Conservation (phyloP, 1,140 invertebrate genomes). For the Cotesia chilonis region DNA sequence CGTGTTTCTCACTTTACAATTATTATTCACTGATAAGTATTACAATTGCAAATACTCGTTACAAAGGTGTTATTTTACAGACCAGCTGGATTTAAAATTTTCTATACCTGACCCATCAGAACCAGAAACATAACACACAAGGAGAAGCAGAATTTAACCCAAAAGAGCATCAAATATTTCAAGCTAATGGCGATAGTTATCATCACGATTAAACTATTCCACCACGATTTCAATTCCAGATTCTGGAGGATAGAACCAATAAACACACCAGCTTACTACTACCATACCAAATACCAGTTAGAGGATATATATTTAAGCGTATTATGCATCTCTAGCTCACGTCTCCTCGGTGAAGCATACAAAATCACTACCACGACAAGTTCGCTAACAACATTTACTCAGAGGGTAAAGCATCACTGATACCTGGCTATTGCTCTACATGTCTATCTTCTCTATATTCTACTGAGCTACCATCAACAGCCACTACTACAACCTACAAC, state of each 20-base stretch:
- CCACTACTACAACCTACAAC: no score
- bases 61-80: not conserved
- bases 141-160: no score
- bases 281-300: no score
- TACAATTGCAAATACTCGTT: slow-evolving; percentile 23
- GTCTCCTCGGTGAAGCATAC: not conserved
- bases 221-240: no score
- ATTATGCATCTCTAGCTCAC: no score
- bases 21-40: slow-evolving; percentile 12
- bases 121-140: no score
- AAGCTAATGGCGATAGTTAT: no score
- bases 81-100: not conserved
- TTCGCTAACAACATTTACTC: slow-evolving; percentile 38
- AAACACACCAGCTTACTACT: no score
- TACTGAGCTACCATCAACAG: not conserved
- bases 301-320: no score
- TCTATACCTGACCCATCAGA: not conserved
- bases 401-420: slow-evolving; percentile 7
- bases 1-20: not conserved
- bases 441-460: not conserved
- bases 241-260: no score
- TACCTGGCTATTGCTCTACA: slow-evolving; percentile 1
- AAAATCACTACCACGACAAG: slow-evolving; percentile 30
- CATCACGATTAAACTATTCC: no score
- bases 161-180: no score